Conservation (phyloP, 1,140 invertebrate genomes). For the Paramacrobiotus metropolitanus region DNA sequence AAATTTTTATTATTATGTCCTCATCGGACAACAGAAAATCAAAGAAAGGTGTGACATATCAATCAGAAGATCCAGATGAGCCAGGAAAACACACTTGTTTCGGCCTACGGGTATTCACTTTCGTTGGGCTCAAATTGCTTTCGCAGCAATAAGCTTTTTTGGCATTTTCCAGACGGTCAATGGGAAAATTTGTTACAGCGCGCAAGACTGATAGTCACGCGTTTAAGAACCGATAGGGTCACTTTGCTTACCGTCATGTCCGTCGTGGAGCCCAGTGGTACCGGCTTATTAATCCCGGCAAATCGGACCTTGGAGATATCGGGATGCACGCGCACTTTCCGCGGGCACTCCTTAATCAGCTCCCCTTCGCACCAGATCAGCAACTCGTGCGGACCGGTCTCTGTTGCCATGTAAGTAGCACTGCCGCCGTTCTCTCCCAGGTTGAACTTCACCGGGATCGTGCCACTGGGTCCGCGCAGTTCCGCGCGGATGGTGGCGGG, state of each 20-base stretch:
- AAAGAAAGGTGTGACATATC: too few species aligned
- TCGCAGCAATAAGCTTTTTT: too few species aligned
- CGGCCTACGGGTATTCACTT: too few species aligned
- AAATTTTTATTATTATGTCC: too few species aligned
- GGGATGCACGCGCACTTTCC: slow-evolving; percentile 64
- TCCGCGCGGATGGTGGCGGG: slow-evolving; percentile 50
- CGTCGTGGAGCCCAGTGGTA: slow-evolving; percentile 70
- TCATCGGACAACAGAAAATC: too few species aligned
- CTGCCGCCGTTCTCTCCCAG: slow-evolving; percentile 40
- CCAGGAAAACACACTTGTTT: too few species aligned
- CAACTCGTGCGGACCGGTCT: slow-evolving; percentile 71
- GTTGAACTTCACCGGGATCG: slow-evolving; percentile 33
- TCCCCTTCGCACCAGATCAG: slow-evolving; percentile 38
- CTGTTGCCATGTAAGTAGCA: slow-evolving; percentile 59
- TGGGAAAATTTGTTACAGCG: too few species aligned
- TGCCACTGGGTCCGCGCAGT: slow-evolving; percentile 49
- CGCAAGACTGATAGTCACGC: too few species aligned
- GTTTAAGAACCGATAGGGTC: too few species aligned
- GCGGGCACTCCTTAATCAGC: slow-evolving; percentile 36
- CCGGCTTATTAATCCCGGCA: slow-evolving; percentile 60
- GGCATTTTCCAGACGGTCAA: too few species aligned
- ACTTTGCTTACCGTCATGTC: slow-evolving; percentile 86
- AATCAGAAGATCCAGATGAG: too few species aligned
- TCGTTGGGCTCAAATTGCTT: too few species aligned
- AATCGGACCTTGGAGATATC: slow-evolving; percentile 57